Evolutionary conservation across 2,888 invertebrate genomes (phyloP).

Genomic region (Nomada flava): DNA sequence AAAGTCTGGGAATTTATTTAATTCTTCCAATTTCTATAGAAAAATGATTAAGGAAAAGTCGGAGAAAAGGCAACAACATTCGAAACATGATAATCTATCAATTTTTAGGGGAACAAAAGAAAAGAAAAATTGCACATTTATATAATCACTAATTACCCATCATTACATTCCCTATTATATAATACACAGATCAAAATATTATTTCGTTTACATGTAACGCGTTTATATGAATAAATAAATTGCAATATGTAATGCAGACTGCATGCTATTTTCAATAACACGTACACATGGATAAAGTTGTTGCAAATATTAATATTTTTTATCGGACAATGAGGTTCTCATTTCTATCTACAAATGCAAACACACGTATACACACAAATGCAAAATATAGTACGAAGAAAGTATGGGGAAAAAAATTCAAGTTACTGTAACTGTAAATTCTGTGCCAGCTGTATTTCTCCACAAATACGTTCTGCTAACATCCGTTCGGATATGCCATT

Average conservation of each 20-base stretch:
- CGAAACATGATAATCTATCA: neutral
- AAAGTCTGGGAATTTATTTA: slow-evolving; percentile 99
- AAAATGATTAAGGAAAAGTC: slow-evolving; percentile 74
- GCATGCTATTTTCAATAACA: neutral
- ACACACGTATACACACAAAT: neutral
- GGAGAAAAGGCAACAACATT: neutral
- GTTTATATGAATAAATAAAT: neutral
- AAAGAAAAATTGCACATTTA: slow-evolving; percentile 22
- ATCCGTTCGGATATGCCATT: slow-evolving; percentile 13
- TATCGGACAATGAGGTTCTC: neutral
- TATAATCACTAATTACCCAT: slow-evolving; percentile 20
- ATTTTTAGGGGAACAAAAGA: neutral
- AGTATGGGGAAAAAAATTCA: slow-evolving; percentile 38
- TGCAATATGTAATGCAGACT: neutral
- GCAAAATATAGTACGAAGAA: slow-evolving; percentile 2
- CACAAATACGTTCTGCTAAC: slow-evolving; percentile 11
- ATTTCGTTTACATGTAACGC: neutral
- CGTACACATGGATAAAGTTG: neutral
- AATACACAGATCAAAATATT: slow-evolving; percentile 27
- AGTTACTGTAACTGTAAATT: slow-evolving; percentile 24
- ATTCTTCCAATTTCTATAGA: slow-evolving; percentile 98
- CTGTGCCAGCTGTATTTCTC: slow-evolving; percentile 28
- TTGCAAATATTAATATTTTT: neutral
- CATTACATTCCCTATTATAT: slow-evolving; percentile 25
- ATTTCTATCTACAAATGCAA: neutral